Evolutionary conservation across 1,140 invertebrate species (phyloP), one percentile per base, ranked within the genome.

Genomic region (Pinna nobilis): DNA sequence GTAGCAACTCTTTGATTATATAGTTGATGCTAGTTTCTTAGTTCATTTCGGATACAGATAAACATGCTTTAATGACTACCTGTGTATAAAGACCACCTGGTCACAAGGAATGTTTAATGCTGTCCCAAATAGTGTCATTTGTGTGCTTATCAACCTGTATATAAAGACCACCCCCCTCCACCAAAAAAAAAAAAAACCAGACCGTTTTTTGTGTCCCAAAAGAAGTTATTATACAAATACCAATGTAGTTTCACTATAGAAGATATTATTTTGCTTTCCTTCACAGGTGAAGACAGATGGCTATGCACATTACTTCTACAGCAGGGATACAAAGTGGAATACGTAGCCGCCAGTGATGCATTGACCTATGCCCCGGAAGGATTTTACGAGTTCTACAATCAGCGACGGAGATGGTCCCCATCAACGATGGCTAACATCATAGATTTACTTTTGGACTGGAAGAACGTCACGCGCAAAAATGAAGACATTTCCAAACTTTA

Each of bases 401-500:
- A 92, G 80, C 79, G 92, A 20, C 77, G 92, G 25, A 82, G 92
- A n/a, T 93, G 92, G 92, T 91, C 92, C 33, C 92, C 92, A 2
- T 93, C 92, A 2, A 93, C 92, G 5, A 91, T 93, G 87, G 92
- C 92, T 28, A 93, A 93, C 80, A 92, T 93, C 32, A 86, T 93
- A 60, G 92, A 93, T 81, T 78, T 93, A 7, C 79, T 93, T 1
- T 77, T 86, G 83, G 75, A 78, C 75, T 81, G 78, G 76, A 75
- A 68, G 28, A 68, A 75, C 30, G 73, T 91, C 0, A 87, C 92
- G 7, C 76, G 51, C 7, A 77, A 71, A 28, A 84, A 83, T 49
- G 70, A 77, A 15, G 71, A 80, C 33, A 84, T 86, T 18, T 85
- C 84, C 1, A 70, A 77, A 41, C 67, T 85, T 37, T 85, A 81